phyloP scores from a whole-genome alignment of 2,113 vertebrate species.

The Lipotes vexillifer region DNA sequence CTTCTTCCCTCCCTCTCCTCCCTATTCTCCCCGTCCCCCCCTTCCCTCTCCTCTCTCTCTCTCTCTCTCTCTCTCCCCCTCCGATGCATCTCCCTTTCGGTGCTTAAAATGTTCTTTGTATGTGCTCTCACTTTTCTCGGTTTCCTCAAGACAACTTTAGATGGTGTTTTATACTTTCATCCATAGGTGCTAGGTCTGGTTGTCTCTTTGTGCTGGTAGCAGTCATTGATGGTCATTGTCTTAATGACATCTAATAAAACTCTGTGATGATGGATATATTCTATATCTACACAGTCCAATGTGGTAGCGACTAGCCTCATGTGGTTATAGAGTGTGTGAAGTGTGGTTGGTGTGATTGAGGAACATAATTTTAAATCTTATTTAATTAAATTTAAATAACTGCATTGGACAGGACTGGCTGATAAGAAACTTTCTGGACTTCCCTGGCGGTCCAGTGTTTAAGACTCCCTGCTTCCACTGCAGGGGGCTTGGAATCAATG shows the following conservation, averaged over 20 bases:
- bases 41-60: rapidly evolving
- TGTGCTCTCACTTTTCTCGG: not conserved
- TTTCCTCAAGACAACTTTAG: not conserved
- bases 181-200: not conserved
- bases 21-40: not conserved
- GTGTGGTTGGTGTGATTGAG: not conserved
- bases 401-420: not conserved
- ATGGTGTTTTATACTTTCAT: not conserved
- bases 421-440: not conserved
- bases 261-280: not conserved
- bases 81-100: not conserved
- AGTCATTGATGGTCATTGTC: not conserved
- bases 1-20: not conserved
- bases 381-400: not conserved
- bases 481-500: not conserved
- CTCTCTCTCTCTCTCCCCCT: no score
- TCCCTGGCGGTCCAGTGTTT: no score
- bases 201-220: not conserved
- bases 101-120: not conserved
- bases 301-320: not conserved
- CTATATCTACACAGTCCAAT: not conserved
- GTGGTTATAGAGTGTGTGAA: not conserved
- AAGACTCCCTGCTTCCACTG: no score
- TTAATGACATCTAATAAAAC: not conserved
- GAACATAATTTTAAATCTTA: not conserved